Conservation (phyloP, 2,888 invertebrate genomes). For the Ochlodes sylvanus region DNA sequence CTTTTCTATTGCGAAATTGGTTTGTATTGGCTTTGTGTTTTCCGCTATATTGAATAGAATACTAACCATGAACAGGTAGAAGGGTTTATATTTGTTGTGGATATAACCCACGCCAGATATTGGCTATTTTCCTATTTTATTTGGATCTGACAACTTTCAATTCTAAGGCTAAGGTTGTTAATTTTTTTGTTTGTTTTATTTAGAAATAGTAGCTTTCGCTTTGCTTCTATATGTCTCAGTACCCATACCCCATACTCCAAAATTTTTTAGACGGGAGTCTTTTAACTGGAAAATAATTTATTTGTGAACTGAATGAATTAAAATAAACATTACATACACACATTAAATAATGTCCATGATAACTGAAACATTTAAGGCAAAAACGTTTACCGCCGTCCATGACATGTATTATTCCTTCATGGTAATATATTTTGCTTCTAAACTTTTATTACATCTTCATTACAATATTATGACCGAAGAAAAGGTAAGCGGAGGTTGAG, state of each 20-base stretch:
- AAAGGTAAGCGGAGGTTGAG: conserved; percentile 37
- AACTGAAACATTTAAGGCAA: no score
- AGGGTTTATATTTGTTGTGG: conserved; percentile 14
- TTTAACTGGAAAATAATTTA: no score
- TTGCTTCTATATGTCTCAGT: no score
- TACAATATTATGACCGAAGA: conserved; percentile 16
- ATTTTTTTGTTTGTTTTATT: no score
- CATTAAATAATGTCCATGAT: no score
- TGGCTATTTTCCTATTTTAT: background rate
- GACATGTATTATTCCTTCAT: background rate
- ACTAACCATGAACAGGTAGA: conserved; percentile 34
- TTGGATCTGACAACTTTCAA: background rate
- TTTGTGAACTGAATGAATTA: no score
- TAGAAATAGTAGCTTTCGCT: no score
- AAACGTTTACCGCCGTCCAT: no score
- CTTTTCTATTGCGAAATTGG: conserved; percentile 55
- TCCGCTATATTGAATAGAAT: conserved; percentile 56
- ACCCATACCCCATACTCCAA: no score
- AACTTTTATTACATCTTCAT: conserved; percentile 15
- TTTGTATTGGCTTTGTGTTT: conserved; percentile 55
- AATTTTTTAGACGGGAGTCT: no score
- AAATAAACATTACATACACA: no score
- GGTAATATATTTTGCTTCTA: conserved; percentile 3
- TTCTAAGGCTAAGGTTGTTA: background rate
- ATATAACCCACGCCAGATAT: background rate